Percentiles rank a stretch among this genome's conserved stretches.
Conservation (phyloP, 1,140 invertebrate genomes). For the Cherax destructor region DNA sequence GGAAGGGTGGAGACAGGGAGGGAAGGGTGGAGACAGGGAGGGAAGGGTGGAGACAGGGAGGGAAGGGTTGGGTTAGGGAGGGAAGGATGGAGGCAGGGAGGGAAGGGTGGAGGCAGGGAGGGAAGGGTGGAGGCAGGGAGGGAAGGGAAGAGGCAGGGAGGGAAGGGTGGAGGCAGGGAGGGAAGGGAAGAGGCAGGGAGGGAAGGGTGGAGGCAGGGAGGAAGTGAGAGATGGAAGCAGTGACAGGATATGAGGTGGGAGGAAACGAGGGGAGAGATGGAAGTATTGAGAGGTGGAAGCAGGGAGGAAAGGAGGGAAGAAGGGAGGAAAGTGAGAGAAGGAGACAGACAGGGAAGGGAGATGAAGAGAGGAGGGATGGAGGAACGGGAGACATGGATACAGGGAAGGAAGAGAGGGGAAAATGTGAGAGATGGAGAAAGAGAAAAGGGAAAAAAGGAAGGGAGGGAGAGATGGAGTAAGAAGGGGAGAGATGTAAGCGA, state of each 20-base stretch:
- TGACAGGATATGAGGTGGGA: not conserved
- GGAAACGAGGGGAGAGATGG: not conserved
- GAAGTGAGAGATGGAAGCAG: not conserved
- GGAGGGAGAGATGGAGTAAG: not conserved
- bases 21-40: not conserved
- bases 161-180: not conserved
- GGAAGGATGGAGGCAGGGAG: not conserved
- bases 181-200: too few species aligned
- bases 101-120: not conserved
- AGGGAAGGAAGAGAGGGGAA: too few species aligned
- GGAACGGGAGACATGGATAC: not conserved
- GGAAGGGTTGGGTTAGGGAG: not conserved
- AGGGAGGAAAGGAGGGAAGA: too few species aligned
- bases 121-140: not conserved
- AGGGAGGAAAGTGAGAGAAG: too few species aligned
- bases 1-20: slow-evolving; percentile 15
- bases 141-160: too few species aligned
- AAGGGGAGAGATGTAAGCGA: not conserved
- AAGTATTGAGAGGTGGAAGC: too few species aligned
- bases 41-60: too few species aligned
- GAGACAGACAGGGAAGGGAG: not conserved
- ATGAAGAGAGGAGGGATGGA: not conserved
- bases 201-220: slow-evolving; percentile 36
- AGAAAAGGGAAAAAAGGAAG: not conserved
- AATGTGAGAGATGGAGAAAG: too few species aligned